These are phyloP conservation scores for Prosapia bicincta DNA, from an alignment of 2,888 invertebrate genomes.

Conservation along the genomic window DNA sequence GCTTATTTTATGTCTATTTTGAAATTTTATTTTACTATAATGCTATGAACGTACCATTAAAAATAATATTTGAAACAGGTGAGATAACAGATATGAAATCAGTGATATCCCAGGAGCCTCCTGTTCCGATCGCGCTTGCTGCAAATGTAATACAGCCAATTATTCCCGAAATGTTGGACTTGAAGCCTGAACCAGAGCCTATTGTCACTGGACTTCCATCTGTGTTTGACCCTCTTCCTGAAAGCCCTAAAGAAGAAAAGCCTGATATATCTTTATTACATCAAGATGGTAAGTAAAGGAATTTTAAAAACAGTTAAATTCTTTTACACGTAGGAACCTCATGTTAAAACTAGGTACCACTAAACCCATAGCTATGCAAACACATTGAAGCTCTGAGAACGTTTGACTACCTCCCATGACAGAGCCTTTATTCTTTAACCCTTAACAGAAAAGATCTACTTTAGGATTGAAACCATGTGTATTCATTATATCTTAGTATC, in stretches of 20 bases:
- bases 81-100: conserved; percentile 16
- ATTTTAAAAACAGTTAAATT: no score
- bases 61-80: conserved; percentile 4
- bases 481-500: no score
- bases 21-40: background rate
- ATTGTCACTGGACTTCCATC: conserved; percentile 32
- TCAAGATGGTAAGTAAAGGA: conserved; percentile 15
- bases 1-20: background rate
- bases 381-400: no score
- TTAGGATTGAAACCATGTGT: no score
- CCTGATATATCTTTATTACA: conserved; percentile 16
- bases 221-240: conserved; percentile 39
- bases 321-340: no score
- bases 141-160: conserved; percentile 17
- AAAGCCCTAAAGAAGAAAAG: conserved; percentile 43
- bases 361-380: no score
- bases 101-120: conserved; percentile 4
- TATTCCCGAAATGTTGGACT: conserved; percentile 48
- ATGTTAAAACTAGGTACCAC: no score
- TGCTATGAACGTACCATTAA: background rate
- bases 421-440: no score
- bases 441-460: no score
- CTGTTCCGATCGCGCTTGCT: background rate
- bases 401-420: no score
- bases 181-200: conserved; percentile 17